phyloP scores from a whole-genome alignment of 2,113 vertebrate species.

The Sander vitreus region DNA sequence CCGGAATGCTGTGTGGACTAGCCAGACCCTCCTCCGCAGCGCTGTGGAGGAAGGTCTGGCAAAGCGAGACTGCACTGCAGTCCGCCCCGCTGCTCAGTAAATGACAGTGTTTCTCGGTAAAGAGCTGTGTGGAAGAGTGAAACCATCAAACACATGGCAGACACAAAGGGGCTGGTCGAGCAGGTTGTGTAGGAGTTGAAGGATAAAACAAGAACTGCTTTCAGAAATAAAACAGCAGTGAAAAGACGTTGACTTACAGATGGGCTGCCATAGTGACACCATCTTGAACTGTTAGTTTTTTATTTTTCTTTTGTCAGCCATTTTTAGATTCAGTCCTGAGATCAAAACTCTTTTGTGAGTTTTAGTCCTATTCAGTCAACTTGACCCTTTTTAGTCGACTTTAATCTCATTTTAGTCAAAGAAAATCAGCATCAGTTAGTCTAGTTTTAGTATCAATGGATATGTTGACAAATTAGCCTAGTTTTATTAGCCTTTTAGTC shows the following conservation, averaged over 20 bases:
- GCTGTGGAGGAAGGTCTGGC: too few species aligned
- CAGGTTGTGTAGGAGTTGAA: slow-evolving; percentile 62
- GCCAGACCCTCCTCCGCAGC: too few species aligned
- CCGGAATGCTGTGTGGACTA: too few species aligned
- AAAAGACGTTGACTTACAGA: slow-evolving; percentile 18
- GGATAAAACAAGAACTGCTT: slow-evolving; percentile 55
- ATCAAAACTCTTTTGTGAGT: background rate
- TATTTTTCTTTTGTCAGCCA: background rate
- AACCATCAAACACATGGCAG: slow-evolving; percentile 52
- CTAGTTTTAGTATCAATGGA: background rate
- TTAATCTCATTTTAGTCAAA: background rate
- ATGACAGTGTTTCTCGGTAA: slow-evolving; percentile 22
- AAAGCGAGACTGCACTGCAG: too few species aligned
- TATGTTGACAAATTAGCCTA: background rate
- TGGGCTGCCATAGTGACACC: background rate
- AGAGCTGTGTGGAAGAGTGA: slow-evolving; percentile 21
- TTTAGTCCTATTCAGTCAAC: background rate
- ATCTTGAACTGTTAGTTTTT: background rate
- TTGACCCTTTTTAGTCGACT: background rate
- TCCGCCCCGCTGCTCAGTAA: too few species aligned
- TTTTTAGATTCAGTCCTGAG: background rate
- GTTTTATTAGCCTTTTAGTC: background rate
- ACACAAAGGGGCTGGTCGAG: slow-evolving; percentile 49
- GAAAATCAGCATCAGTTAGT: background rate
- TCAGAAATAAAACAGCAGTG: slow-evolving; percentile 38